These are phyloP conservation scores for Chrysaora quinquecirrha DNA, from an alignment of 30 jellyfish, hydroid and myxozoan species.

Conservation along the genomic window DNA sequence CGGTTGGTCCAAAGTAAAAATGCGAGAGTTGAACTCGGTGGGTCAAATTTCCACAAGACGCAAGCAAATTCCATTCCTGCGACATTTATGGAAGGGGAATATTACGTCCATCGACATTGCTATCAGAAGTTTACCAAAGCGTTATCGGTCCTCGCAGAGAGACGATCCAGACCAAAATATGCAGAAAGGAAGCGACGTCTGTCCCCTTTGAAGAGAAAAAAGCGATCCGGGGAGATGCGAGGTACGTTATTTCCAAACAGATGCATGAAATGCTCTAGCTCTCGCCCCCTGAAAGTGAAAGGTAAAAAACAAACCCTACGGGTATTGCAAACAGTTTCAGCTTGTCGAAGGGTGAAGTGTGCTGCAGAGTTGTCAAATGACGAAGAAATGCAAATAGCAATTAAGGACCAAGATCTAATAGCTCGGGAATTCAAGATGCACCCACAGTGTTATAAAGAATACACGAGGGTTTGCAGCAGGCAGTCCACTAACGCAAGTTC, in stretches of 20 bases:
- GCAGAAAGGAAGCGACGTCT: neutral
- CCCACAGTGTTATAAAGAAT: slow-evolving; percentile 1
- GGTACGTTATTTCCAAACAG: slow-evolving; percentile 17
- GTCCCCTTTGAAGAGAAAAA: slow-evolving; percentile 20
- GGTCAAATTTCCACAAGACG: neutral
- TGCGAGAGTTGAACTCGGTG: neutral
- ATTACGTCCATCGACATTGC: neutral
- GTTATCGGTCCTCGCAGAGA: neutral
- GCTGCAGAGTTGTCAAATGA: slow-evolving; percentile 30
- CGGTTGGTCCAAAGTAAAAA: neutral
- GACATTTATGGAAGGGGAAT: neutral
- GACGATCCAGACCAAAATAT: neutral
- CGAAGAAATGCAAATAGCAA: slow-evolving; percentile 23
- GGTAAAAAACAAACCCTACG: slow-evolving; percentile 6
- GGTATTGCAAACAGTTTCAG: slow-evolving; percentile 6
- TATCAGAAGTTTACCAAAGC: neutral
- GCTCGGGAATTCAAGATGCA: neutral
- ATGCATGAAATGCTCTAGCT: slow-evolving; percentile 24
- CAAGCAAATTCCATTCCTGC: neutral
- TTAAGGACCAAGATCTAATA: neutral
- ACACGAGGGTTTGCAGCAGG: too few relatives aligned
- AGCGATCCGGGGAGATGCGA: too few relatives aligned
- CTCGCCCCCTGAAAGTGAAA: too few relatives aligned
- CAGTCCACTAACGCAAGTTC: neutral
- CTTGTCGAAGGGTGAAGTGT: slow-evolving; percentile 15